Evolutionary conservation across 2,888 invertebrate species (phyloP).

Genomic region (Calliopum simillimum): DNA sequence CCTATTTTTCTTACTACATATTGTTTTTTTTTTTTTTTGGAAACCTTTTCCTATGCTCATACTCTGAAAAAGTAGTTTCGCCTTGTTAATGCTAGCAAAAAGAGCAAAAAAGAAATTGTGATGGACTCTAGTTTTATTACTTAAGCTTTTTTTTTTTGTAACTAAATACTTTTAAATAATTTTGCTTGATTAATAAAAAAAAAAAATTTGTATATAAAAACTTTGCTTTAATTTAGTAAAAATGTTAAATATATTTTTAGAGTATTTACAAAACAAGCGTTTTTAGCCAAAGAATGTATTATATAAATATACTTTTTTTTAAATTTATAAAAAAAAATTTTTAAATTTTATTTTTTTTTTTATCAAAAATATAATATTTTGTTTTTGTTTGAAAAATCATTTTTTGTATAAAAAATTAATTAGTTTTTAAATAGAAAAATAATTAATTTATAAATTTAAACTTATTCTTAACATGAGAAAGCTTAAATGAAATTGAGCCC

Average conservation of each 20-base stretch:
- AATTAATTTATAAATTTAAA: background rate
- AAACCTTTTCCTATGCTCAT: no score
- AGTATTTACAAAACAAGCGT: conserved; percentile 61
- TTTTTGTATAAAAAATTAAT: background rate
- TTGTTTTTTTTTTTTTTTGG: no score
- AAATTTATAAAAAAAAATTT: no score
- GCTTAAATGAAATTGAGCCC: conserved; percentile 58
- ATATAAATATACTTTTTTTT: no score
- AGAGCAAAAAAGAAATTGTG: conserved; percentile 55
- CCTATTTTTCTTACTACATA: no score
- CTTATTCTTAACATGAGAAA: conserved; percentile 7
- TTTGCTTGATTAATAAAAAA: background rate
- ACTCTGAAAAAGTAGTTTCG: no score
- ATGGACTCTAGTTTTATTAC: conserved; percentile 59
- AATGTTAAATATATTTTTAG: no score
- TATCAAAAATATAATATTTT: conserved; percentile 23
- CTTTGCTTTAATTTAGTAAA: background rate
- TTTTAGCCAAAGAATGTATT: conserved; percentile 65
- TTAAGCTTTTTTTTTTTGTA: conserved; percentile 18
- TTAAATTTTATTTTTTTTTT: no score
- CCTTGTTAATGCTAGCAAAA: background rate
- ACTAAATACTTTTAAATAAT: background rate
- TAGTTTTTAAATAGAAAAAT: background rate
- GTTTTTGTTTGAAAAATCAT: background rate
- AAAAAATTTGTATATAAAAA: conserved; percentile 1